Evolutionary conservation across 2,797 vertebrate genomes (phyloP).

Genomic region (Lepilemur ruficaudatus): DNA sequence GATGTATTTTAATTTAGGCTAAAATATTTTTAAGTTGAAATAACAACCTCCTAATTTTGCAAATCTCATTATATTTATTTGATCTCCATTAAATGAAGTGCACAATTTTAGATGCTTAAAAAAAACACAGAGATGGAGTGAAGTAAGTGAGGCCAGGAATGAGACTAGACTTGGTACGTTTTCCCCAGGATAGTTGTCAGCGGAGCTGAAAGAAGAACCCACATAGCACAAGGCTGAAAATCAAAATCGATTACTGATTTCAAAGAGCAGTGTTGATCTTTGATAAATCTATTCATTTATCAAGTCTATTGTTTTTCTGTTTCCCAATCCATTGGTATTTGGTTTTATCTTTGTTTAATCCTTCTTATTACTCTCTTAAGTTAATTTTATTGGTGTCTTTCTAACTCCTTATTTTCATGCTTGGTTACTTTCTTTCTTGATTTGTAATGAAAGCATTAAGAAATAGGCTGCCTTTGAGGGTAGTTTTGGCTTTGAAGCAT

Average conservation of each 20-base stretch:
- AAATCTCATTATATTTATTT: background rate
- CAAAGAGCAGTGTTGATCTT: background rate
- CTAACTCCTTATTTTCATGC: background rate
- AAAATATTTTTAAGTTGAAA: background rate
- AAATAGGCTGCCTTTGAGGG: background rate
- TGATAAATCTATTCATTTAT: background rate
- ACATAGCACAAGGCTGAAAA: background rate
- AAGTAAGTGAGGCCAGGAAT: background rate
- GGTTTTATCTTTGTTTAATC: background rate
- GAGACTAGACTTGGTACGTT: background rate
- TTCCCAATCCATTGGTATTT: background rate
- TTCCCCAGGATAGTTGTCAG: background rate
- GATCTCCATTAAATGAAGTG: background rate
- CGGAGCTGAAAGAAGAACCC: background rate
- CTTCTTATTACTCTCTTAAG: background rate
- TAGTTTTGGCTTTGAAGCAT: conserved; percentile 10
- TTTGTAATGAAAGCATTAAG: conserved; percentile 13
- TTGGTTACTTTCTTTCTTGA: conserved; percentile 27
- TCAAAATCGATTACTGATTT: background rate
- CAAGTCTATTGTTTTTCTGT: background rate
- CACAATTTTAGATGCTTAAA: background rate
- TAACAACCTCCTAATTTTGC: background rate
- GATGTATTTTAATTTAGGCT: background rate
- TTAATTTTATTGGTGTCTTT: conserved; percentile 3
- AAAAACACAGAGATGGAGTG: background rate